Conservation (phyloP, 30 jellyfish, hydroid and myxozoan genomes). For the Rhopilema esculentum region DNA sequence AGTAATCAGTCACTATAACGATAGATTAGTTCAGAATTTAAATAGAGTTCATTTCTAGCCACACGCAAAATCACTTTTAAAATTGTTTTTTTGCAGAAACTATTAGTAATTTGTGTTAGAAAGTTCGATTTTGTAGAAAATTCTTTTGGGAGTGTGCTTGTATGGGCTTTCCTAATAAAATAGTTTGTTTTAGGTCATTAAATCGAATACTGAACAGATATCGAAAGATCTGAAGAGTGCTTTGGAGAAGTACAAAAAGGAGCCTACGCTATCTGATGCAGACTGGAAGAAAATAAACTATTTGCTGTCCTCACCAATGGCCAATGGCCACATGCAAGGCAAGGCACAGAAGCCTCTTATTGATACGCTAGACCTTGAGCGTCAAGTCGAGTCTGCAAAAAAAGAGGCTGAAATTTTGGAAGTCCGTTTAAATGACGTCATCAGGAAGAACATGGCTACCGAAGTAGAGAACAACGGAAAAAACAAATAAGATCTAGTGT, state of each 20-base stretch:
- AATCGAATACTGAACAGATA: conserved; percentile 94
- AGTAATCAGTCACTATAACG: too few relatives aligned
- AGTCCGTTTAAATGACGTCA: conserved; percentile 94
- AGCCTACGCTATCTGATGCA: conserved; percentile 83
- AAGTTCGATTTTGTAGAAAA: not conserved
- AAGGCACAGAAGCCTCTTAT: conserved; percentile 77
- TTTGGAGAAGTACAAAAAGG: conserved; percentile 92
- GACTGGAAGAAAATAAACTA: conserved; percentile 91
- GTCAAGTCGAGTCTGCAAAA: conserved; percentile 95
- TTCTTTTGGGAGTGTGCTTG: not conserved
- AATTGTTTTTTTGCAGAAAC: too few relatives aligned
- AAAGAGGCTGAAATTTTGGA: conserved; percentile 96
- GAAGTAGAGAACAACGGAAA: conserved; percentile 78
- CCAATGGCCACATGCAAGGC: conserved; percentile 72
- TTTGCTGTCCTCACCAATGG: conserved; percentile 80
- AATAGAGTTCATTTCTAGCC: too few relatives aligned
- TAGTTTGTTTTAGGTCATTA: conserved; percentile 76
- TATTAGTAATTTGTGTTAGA: too few relatives aligned
- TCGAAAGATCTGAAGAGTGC: conserved; percentile 95
- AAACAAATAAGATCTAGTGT: conserved; percentile 12
- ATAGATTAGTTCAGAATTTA: too few relatives aligned
- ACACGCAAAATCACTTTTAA: too few relatives aligned
- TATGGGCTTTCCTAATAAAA: too few relatives aligned
- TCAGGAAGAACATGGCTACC: conserved; percentile 95
- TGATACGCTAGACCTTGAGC: conserved; percentile 90